A percentile compares a stretch with the other conserved stretches of the same genome.
Conservation (phyloP, 2,113 vertebrate genomes). For the Rafetus swinhoei region DNA sequence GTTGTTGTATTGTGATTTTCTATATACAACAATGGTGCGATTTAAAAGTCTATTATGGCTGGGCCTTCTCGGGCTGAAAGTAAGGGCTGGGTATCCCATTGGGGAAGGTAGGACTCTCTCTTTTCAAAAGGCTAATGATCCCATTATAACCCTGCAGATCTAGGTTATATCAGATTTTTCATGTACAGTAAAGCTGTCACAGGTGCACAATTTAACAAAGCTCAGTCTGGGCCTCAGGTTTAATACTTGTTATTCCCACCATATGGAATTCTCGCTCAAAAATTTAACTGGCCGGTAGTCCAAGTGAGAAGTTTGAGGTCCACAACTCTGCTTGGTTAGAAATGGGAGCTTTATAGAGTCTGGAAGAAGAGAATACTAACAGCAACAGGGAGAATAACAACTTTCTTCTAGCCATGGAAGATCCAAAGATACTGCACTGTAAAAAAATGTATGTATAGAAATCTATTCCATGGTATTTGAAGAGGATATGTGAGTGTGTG, state of each 20-base stretch:
- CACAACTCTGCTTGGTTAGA: background rate
- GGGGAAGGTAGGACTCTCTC: background rate
- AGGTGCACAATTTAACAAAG: background rate
- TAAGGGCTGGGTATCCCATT: background rate
- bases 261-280: background rate
- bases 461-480: background rate
- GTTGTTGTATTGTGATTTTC: background rate
- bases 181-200: background rate
- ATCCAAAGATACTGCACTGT: background rate
- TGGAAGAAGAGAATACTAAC: background rate
- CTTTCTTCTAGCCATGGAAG: background rate
- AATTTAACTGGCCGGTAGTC: background rate
- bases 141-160: background rate
- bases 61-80: background rate
- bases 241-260: background rate
- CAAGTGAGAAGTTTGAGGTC: background rate
- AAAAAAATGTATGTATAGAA: background rate
- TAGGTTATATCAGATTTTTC: background rate
- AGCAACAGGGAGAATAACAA: background rate
- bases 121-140: background rate
- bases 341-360: background rate
- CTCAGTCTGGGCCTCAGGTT: background rate
- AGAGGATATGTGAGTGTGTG: background rate
- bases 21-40: background rate
- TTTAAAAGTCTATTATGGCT: background rate